Percentiles rank a stretch among this genome's conserved stretches.
phyloP scores from a whole-genome alignment of 1,140 invertebrate species.

The Rhagoletis zephyria region DNA sequence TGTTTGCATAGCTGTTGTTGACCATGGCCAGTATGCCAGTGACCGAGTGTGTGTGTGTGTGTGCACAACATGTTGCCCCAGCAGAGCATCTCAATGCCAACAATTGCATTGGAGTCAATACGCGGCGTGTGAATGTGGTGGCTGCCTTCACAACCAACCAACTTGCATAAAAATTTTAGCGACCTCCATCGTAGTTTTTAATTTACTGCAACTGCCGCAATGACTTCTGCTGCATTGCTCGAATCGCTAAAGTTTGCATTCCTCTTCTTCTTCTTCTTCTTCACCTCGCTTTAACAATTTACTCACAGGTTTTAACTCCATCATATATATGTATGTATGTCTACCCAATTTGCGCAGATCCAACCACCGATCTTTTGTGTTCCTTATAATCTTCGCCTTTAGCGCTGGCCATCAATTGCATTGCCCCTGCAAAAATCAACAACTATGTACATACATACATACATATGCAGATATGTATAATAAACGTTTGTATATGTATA shows the following conservation, averaged over 20 bases:
- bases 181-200: slow-evolving; percentile 56
- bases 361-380: neutral
- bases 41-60: too few species aligned
- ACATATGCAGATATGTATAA: too few species aligned
- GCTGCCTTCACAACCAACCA: neutral
- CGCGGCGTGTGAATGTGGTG: slow-evolving; percentile 22
- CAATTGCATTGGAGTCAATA: slow-evolving; percentile 6
- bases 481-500: too few species aligned
- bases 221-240: slow-evolving; percentile 54
- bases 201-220: slow-evolving; percentile 52
- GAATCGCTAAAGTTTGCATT: slow-evolving; percentile 13
- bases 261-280: neutral
- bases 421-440: neutral
- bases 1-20: slow-evolving; percentile 29
- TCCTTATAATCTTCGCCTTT: slow-evolving; percentile 9
- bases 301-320: slow-evolving; percentile 1
- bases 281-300: neutral
- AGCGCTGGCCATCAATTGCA: slow-evolving; percentile 26
- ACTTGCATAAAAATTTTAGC: slow-evolving; percentile 42
- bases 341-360: slow-evolving; percentile 7
- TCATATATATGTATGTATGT: neutral
- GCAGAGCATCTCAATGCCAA: slow-evolving; percentile 29
- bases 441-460: neutral
- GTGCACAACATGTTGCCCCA: slow-evolving; percentile 13
- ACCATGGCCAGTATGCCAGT: neutral